phyloP scores from a whole-genome alignment of 2,888 invertebrate species.

The Lepidochitona cinerea region DNA sequence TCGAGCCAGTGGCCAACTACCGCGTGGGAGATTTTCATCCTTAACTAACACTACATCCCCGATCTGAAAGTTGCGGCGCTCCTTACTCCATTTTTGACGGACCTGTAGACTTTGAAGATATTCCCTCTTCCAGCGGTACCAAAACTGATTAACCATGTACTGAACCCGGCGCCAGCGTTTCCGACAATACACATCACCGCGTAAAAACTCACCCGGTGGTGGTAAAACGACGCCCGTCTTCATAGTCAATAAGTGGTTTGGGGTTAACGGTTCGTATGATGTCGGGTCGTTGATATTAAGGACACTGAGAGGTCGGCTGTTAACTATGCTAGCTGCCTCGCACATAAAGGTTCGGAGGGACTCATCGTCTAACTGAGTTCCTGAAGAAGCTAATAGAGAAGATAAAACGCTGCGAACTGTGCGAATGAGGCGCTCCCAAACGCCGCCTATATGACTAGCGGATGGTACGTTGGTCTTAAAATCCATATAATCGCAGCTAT shows the following conservation, averaged over 20 bases:
- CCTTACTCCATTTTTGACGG: slow-evolving; percentile 25
- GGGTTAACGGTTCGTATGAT: slow-evolving; percentile 3
- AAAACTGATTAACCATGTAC: no score
- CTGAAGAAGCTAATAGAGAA: slow-evolving; percentile 15
- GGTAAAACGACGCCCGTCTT: slow-evolving; percentile 24
- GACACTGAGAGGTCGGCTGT: slow-evolving; percentile 30
- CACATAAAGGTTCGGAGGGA: slow-evolving; percentile 30
- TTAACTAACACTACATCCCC: slow-evolving; percentile 14
- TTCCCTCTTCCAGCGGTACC: slow-evolving; percentile 27
- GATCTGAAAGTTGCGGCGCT: neutral
- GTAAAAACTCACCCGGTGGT: slow-evolving; percentile 30
- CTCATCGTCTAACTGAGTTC: slow-evolving; percentile 22
- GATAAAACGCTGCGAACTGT: slow-evolving; percentile 33
- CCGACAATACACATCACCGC: slow-evolving; percentile 23
- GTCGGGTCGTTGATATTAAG: slow-evolving; percentile 17
- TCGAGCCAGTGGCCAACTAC: slow-evolving; percentile 10
- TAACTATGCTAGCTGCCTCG: slow-evolving; percentile 31
- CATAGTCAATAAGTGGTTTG: slow-evolving; percentile 22
- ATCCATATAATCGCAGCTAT: slow-evolving; percentile 21
- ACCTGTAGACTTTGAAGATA: slow-evolving; percentile 12
- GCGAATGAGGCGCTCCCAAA: slow-evolving; percentile 48
- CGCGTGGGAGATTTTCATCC: slow-evolving; percentile 19
- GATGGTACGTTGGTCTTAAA: slow-evolving; percentile 40
- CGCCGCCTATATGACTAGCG: slow-evolving; percentile 45
- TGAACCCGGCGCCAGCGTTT: no score